Evolutionary conservation across 1,140 invertebrate genomes (phyloP), one percentile per base, ranked within the genome.

Genomic region (Parasteatoda tepidariorum): DNA sequence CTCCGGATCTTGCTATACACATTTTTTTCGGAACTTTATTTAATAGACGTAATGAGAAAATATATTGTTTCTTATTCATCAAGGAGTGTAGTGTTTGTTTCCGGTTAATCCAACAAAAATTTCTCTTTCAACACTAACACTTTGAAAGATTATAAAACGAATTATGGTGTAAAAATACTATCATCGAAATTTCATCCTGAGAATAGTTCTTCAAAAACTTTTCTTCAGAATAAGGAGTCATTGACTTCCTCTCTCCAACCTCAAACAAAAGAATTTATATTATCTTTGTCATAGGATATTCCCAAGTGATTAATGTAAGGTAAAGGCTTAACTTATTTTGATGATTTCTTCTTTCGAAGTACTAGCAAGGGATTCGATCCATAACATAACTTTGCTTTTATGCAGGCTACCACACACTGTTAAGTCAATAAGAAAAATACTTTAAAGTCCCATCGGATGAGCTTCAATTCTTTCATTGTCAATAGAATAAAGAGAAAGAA

Each of bases 311-410:
- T 78, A 78, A 78, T 78, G 62, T 78, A 78, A 59, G 24, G 30
- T 41, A 41, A 78, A 66, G 59, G 74, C 74, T 78, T 78, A 78
- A 78, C 61, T 78, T 66, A 54, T 74, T 74, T 78, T 64, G 38
- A 78, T 66, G 74, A 66, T 78, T 78, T 41, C 26, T n/a, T 30
- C 38, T 31, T 26, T 57, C 62, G n/a, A 48, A 38, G 61, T 54
- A 78, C 61, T 30, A 66, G 62, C 74, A 48, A 54, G 61, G 74
- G 62, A 78, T 75, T 75, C 57, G 15, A 22, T 33, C 33, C 28
- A 55, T 55, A 64, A 78, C 74, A 78, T 78, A 64, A 78, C 74
- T 78, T 78, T 78, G 61, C 74, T 78, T 66, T 78, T 78, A 78
- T 78, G 74, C 41, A 64, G 59, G 55, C 28, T 55, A 62, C 26